A percentile compares a stretch with the other conserved stretches of the same genome.
Evolutionary conservation across 2,113 vertebrate species (phyloP).

Genomic region (Larimichthys crocea): DNA sequence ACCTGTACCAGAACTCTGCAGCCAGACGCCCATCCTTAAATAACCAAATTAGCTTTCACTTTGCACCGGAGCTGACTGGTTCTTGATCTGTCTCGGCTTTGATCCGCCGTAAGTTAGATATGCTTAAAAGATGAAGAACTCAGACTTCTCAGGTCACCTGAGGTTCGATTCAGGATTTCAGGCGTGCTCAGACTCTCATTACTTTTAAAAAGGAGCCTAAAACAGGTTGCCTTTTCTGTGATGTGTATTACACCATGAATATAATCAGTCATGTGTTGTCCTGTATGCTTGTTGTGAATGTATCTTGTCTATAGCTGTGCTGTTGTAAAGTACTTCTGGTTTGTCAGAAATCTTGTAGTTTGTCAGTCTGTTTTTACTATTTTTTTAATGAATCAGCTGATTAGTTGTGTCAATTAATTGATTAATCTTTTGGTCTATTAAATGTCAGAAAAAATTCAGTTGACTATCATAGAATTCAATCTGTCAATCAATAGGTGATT

Average conservation of each 20-base stretch:
- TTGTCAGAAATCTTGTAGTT: too few species aligned
- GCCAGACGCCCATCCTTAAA: not conserved
- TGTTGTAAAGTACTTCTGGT: too few species aligned
- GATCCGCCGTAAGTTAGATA: not conserved
- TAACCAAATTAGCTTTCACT: not conserved
- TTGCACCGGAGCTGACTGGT: not conserved
- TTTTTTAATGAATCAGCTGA: not conserved
- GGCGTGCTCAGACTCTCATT: not conserved
- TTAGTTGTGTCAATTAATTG: not conserved
- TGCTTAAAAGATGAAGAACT: not conserved
- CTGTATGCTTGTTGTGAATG: not conserved
- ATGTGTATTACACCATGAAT: not conserved
- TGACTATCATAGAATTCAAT: not conserved
- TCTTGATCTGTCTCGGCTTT: not conserved
- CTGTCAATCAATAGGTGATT: too few species aligned
- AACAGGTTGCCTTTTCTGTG: not conserved
- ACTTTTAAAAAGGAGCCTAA: constrained; percentile 11
- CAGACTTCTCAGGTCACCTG: not conserved
- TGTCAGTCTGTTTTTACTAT: too few species aligned
- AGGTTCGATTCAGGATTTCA: not conserved
- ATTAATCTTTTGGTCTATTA: not conserved
- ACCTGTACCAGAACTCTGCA: not conserved
- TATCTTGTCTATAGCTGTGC: not conserved
- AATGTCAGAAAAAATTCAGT: not conserved
- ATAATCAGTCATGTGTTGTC: not conserved